Evolutionary conservation across 2,113 vertebrate genomes (phyloP).

Genomic region (Ciconia maguari): DNA sequence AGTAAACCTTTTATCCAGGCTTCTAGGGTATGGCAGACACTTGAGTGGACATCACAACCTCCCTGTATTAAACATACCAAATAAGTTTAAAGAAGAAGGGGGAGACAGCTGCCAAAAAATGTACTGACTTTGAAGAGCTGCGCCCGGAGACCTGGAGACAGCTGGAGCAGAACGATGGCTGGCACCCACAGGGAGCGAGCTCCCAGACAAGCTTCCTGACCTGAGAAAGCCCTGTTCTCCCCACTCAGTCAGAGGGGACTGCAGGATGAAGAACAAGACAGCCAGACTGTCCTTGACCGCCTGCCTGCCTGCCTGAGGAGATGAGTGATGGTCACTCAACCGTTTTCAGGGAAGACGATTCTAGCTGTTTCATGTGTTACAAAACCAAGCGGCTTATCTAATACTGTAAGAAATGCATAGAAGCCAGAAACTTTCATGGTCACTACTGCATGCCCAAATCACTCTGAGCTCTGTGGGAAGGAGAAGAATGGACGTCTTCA

Average conservation of each 20-base stretch:
- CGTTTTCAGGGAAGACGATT: background rate
- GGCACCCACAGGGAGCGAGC: background rate
- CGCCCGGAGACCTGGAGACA: background rate
- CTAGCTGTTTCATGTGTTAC: background rate
- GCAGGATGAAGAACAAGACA: background rate
- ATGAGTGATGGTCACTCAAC: background rate
- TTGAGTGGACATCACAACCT: background rate
- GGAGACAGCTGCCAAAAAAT: background rate
- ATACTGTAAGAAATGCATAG: background rate
- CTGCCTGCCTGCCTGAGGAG: background rate
- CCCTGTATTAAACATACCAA: background rate
- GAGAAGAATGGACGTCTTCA: background rate
- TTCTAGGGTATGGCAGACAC: background rate
- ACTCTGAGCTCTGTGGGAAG: background rate
- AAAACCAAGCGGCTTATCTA: background rate
- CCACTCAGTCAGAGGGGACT: background rate
- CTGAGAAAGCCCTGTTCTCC: background rate
- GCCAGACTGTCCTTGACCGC: background rate
- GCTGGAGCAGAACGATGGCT: background rate
- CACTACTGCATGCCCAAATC: background rate
- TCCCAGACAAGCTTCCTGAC: background rate
- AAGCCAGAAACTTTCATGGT: background rate
- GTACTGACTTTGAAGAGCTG: background rate
- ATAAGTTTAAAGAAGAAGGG: background rate
- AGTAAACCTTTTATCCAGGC: background rate